Base-by-base conservation (phyloP, 2,113 vertebrate genomes). In the Callipepla californica region DNA sequence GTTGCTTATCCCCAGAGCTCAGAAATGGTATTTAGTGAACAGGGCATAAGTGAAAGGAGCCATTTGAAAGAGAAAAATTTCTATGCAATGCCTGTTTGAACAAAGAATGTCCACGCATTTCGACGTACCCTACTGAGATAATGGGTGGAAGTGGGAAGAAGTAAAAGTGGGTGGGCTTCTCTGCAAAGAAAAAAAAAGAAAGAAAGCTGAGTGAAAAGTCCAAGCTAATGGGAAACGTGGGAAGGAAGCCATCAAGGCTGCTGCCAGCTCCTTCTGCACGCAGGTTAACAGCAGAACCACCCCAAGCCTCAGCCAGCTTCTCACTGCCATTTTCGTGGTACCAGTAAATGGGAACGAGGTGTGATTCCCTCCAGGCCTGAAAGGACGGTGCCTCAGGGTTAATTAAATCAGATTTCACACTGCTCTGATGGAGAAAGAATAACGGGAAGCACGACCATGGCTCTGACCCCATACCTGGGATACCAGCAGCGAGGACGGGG, bases 41-140 rank as follows among this genome's bases (percentile, higher is more conserved):
- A 0, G 0, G 10, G 61, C 55, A 58, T 61, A 28, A 90, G 70
- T 13, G 7, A 20, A 61, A 86, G 40, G 72, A 90, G 53, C 55
- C 3, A 51, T 22, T 40, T 5, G 22, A 55, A 32, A 70, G 30
- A 5, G 40, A 26, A 0, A 4, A 1, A 20, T 22, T 68, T 30
- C 21, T 8, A 5, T 36, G 59, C 6, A 32, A 32, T 17, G 0
- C 28, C 7, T 2, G 8, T 11, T 61, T 8, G 6, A 16, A 57
- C 25, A 82, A 34, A 72, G 73, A 26, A 42, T 0, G 2, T 50
- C 62, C 66, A 12, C 1, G 3, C 9, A 0, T 48, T 78, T 30
- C 4, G 5, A 1, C 2, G 25, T 3, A 68, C 48, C 77, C 90
- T 9, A 20, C 61, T 1, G 59, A 61, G 73, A 77, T 80, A 89